phyloP scores from a whole-genome alignment of 2,888 invertebrate species.

The Torymus aiolomorphi region DNA sequence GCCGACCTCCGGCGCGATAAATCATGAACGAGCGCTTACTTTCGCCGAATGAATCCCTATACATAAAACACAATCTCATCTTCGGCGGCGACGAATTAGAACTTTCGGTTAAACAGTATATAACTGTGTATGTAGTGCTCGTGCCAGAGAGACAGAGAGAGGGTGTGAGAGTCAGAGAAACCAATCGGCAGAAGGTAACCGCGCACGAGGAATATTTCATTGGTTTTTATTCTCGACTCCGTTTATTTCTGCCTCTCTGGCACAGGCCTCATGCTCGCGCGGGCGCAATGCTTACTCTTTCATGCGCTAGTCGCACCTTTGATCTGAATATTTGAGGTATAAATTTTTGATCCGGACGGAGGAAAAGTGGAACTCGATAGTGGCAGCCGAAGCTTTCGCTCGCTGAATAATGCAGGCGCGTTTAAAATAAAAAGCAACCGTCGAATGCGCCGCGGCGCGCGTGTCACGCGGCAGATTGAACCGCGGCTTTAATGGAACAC shows the following conservation, averaged over 20 bases:
- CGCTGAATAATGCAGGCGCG: constrained; percentile 20
- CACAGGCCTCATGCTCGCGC: neutral
- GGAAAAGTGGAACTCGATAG: constrained; percentile 11
- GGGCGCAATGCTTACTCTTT: constrained; percentile 16
- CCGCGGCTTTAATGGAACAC: constrained; percentile 1
- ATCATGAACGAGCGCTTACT: no score
- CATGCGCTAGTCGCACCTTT: constrained; percentile 24
- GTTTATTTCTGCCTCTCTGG: neutral
- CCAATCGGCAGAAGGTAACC: no score
- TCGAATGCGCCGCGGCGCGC: no score
- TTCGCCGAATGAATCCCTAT: no score
- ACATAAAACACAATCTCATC: no score
- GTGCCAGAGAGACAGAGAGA: neutral
- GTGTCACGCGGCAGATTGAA: neutral
- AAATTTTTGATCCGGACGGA: constrained; percentile 9
- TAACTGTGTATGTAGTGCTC: neutral
- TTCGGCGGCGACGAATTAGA: no score
- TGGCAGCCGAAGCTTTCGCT: neutral
- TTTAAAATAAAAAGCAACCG: neutral
- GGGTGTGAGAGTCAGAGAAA: neutral
- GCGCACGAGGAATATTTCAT: constrained; percentile 32
- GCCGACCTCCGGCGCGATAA: no score
- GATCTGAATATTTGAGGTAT: constrained; percentile 46
- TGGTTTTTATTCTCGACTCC: constrained; percentile 22
- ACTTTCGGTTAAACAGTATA: neutral